These are phyloP conservation scores for Sakesphorus luctuosus DNA, from an alignment of 2,113 vertebrate species.

Conservation along the genomic window DNA sequence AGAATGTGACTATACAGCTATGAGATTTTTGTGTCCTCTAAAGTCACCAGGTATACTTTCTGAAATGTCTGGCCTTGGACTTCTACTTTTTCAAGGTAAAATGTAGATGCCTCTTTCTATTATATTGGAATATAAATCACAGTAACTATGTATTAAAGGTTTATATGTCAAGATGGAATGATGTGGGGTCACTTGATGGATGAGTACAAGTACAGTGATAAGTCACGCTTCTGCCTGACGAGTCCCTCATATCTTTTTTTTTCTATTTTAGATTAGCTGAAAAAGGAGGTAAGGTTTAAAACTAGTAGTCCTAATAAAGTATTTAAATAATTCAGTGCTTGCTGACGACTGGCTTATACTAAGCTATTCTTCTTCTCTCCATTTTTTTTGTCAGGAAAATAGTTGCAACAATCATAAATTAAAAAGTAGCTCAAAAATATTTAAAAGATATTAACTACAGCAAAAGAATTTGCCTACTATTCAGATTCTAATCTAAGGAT, in stretches of 20 bases:
- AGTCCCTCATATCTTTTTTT: fast-evolving
- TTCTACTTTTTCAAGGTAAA: background rate
- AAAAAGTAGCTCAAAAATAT: background rate
- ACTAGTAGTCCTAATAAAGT: background rate
- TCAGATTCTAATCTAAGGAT: background rate
- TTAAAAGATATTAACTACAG: background rate
- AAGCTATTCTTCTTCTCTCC: background rate
- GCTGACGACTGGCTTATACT: background rate
- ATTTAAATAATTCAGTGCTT: background rate
- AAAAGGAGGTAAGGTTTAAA: background rate
- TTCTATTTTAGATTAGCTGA: background rate
- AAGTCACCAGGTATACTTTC: background rate
- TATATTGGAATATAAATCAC: background rate
- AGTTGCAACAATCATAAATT: background rate
- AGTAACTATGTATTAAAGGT: background rate
- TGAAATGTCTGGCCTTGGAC: background rate
- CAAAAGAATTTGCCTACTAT: background rate
- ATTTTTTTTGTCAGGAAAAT: background rate
- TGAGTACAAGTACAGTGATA: background rate
- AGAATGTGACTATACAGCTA: background rate
- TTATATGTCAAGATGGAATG: background rate
- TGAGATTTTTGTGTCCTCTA: background rate
- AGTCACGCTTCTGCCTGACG: background rate
- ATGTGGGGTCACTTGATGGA: background rate
- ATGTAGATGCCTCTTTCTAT: background rate